phyloP scores from a whole-genome alignment of 2,888 invertebrate genomes.

The Ceriagrion tenellum region DNA sequence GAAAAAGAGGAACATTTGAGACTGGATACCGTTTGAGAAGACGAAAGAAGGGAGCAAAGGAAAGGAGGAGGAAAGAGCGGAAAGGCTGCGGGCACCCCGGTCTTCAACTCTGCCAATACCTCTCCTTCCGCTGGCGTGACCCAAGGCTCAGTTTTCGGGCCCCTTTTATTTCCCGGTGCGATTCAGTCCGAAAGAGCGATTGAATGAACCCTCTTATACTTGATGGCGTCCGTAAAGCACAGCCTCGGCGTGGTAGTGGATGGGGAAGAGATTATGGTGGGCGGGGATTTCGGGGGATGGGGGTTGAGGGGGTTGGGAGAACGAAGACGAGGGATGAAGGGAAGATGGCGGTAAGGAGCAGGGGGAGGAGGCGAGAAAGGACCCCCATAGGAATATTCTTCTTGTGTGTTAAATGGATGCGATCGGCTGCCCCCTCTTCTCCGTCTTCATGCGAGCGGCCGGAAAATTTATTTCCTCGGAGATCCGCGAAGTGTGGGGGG shows the following conservation, averaged over 20 bases:
- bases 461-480: conserved; percentile 7
- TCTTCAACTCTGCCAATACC: background rate
- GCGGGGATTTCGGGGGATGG: background rate
- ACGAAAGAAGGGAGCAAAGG: background rate
- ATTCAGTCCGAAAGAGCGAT: conserved; percentile 37
- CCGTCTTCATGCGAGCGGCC: background rate
- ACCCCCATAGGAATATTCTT: conserved; percentile 11
- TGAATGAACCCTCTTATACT: conserved; percentile 50
- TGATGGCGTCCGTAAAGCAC: conserved; percentile 53
- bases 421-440: background rate
- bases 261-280: background rate
- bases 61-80: background rate
- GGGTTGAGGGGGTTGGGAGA: background rate
- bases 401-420: conserved; percentile 4
- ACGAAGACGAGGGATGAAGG: background rate
- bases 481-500: background rate
- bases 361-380: background rate
- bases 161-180: conserved; percentile 50
- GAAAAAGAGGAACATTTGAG: background rate
- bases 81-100: background rate
- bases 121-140: conserved; percentile 21
- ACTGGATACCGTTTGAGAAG: background rate
- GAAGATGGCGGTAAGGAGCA: background rate
- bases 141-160: background rate
- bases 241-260: background rate